These are phyloP conservation scores for Drosophila ogumai DNA, from an alignment of 1,140 invertebrate species.

Conservation along the genomic window DNA sequence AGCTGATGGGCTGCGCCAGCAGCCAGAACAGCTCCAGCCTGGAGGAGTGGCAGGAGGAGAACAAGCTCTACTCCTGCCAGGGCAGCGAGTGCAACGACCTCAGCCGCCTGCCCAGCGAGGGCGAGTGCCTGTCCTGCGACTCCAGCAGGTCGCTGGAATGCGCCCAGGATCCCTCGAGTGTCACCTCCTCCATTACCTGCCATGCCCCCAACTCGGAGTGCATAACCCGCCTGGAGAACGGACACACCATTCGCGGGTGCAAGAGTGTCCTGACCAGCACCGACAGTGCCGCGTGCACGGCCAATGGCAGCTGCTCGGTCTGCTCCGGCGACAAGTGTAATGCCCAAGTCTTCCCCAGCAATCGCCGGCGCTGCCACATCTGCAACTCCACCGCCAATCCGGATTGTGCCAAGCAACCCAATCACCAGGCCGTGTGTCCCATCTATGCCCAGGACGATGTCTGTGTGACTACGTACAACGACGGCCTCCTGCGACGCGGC, in stretches of 20 bases:
- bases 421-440: conserved; percentile 60
- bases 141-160: conserved; percentile 63
- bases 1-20: conserved; percentile 69
- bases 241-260: conserved; percentile 71
- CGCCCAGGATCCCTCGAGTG: conserved; percentile 56
- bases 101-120: conserved; percentile 37
- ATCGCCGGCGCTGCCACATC: conserved; percentile 69
- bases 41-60: conserved; percentile 53
- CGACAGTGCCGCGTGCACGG: conserved; percentile 53
- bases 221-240: conserved; percentile 49
- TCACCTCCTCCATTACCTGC: conserved; percentile 41
- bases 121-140: conserved; percentile 65
- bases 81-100: conserved; percentile 62
- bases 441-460: conserved; percentile 58
- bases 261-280: conserved; percentile 27
- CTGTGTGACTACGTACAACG: conserved; percentile 46
- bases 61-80: conserved; percentile 56
- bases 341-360: conserved; percentile 57
- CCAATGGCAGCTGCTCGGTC: conserved; percentile 57
- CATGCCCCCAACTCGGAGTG: conserved; percentile 54
- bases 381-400: conserved; percentile 59
- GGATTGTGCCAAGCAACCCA: conserved; percentile 49
- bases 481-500: conserved; percentile 52
- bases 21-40: conserved; percentile 60
- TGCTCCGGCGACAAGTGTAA: conserved; percentile 72